Conservation (phyloP, 2,888 invertebrate species). For the Rhodophaea formosa region DNA sequence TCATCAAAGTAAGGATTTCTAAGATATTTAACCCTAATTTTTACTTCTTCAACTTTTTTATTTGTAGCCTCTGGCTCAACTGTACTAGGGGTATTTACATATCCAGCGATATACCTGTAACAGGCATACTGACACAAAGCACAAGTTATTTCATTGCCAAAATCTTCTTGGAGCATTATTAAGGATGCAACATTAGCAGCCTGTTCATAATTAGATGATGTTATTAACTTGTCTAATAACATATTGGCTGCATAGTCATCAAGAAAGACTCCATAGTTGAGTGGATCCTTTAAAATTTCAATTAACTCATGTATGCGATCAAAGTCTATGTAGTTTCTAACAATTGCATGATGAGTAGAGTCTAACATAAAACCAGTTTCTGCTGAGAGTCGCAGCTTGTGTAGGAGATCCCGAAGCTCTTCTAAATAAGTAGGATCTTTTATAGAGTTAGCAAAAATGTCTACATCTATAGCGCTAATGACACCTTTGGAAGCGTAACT, state of each 20-base stretch:
- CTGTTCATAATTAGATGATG: conserved; percentile 82
- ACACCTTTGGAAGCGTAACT: conserved; percentile 82
- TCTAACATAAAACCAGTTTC: conserved; percentile 86
- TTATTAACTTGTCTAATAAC: conserved; percentile 89
- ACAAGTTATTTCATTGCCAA: conserved; percentile 85
- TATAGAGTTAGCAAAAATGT: conserved; percentile 88
- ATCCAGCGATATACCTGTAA: conserved; percentile 83
- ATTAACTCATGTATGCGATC: conserved; percentile 84
- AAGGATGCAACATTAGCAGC: conserved; percentile 90
- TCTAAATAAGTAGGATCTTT: conserved; percentile 81
- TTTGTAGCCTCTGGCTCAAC: conserved; percentile 41
- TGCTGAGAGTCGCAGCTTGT: conserved; percentile 86
- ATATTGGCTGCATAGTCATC: conserved; percentile 90
- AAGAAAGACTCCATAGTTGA: conserved; percentile 95
- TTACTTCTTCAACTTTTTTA: conserved; percentile 82
- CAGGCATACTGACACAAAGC: conserved; percentile 88
- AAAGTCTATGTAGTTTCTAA: conserved; percentile 81
- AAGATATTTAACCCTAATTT: conserved; percentile 89
- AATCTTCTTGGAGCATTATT: conserved; percentile 95
- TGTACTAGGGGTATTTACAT: conserved; percentile 36
- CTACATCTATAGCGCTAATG: conserved; percentile 90
- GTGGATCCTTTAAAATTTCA: conserved; percentile 87
- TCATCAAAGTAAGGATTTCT: conserved; percentile 93
- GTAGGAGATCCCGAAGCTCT: conserved; percentile 86
- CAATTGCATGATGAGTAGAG: conserved; percentile 91